Conservation (phyloP, 2,113 vertebrate genomes). For the Felis chaus region DNA sequence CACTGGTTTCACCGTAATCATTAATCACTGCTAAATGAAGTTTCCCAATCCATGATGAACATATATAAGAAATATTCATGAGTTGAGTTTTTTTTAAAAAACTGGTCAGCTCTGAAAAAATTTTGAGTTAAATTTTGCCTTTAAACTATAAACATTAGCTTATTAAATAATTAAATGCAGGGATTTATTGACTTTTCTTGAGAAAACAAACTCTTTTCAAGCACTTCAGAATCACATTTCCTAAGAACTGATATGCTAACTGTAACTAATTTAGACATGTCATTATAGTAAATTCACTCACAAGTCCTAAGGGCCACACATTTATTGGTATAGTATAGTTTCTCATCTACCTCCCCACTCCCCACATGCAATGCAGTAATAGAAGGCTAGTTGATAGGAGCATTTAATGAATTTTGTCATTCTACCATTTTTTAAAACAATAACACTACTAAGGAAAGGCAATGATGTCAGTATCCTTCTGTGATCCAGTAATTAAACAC, state of each 20-base stretch:
- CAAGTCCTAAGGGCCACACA: background rate
- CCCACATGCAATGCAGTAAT: background rate
- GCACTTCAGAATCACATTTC: conserved; percentile 20
- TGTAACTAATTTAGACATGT: background rate
- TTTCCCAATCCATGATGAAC: background rate
- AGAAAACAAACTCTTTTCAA: conserved; percentile 23
- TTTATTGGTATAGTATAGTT: background rate
- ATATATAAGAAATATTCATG: background rate
- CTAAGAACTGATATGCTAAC: background rate
- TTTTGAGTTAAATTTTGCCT: background rate
- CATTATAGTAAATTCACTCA: background rate
- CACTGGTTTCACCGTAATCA: background rate
- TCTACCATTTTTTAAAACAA: background rate
- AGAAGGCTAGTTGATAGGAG: background rate
- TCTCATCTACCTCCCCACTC: background rate
- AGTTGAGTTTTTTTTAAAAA: conserved; percentile 34
- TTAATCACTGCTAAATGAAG: conserved; percentile 11
- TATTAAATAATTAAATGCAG: conserved; percentile 22
- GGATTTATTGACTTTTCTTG: background rate
- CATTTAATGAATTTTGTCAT: conserved; percentile 26
- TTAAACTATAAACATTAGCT: conserved; percentile 15
- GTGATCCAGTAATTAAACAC: background rate
- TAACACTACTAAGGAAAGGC: background rate
- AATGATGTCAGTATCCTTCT: background rate
- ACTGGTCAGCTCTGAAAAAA: conserved; percentile 19